These are phyloP conservation scores for Parasteatoda lunata DNA, from an alignment of 2,888 invertebrate genomes.

Conservation along the genomic window DNA sequence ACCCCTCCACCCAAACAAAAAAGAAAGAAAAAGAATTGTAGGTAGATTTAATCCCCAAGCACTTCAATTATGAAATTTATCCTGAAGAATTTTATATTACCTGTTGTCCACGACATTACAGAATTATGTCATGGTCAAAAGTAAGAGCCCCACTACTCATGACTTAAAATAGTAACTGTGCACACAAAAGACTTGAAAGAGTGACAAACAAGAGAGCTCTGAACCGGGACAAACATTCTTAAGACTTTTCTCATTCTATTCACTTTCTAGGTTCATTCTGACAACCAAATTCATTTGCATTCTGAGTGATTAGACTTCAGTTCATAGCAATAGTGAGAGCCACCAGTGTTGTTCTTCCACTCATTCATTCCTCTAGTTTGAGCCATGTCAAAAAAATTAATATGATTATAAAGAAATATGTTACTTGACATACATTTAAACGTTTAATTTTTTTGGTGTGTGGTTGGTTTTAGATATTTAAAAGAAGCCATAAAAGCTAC, in stretches of 20 bases:
- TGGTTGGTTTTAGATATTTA: no score
- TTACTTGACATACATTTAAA: no score
- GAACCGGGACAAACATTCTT: background rate
- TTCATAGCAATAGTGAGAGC: background rate
- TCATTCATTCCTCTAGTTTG: slow-evolving; percentile 5
- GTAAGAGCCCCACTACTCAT: background rate
- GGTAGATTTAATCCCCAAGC: no score
- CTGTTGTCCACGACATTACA: background rate
- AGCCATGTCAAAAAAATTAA: slow-evolving; percentile 2
- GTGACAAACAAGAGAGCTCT: background rate
- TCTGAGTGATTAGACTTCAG: background rate
- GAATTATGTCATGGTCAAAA: slow-evolving; percentile 3
- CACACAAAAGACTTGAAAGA: background rate
- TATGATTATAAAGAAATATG: background rate
- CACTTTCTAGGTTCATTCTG: background rate
- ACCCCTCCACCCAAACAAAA: no score
- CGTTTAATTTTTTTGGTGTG: no score
- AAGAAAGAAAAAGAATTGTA: no score
- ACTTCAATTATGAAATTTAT: background rate
- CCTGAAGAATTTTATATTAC: slow-evolving; percentile 5
- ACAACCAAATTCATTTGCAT: background rate
- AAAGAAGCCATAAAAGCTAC: no score
- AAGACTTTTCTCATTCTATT: background rate
- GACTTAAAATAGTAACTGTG: background rate
- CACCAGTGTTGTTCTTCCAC: background rate